Percentiles rank a stretch among this genome's conserved stretches.
These are phyloP conservation scores for Casuarius casuarius DNA, from an alignment of 2,113 vertebrate genomes.

Conservation along the genomic window DNA sequence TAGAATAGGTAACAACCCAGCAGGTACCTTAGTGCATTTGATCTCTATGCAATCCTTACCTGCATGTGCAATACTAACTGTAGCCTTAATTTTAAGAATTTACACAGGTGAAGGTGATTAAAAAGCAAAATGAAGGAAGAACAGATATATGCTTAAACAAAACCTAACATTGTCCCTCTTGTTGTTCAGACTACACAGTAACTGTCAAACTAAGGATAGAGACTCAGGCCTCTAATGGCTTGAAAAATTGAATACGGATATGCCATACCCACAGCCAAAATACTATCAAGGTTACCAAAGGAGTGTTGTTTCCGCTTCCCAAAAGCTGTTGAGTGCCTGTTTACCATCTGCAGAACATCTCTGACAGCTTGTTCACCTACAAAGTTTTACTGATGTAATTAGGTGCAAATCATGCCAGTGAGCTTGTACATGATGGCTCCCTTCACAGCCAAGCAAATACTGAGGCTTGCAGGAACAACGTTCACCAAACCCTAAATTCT, in stretches of 20 bases:
- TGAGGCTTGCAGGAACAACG: background rate
- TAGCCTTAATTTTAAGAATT: background rate
- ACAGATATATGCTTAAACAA: background rate
- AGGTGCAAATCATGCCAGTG: background rate
- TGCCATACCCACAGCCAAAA: background rate
- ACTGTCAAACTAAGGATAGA: background rate
- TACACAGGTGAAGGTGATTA: background rate
- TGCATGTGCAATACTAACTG: background rate
- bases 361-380: conserved; percentile 16
- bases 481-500: background rate
- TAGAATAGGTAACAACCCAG: background rate
- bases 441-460: background rate
- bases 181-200: background rate
- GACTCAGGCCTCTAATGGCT: background rate
- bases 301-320: background rate
- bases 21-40: too few species aligned
- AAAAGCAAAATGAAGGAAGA: background rate
- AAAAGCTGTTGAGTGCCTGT: background rate
- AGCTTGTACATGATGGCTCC: background rate
- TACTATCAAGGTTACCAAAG: background rate
- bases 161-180: background rate
- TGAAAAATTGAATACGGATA: background rate
- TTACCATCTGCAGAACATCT: conserved; percentile 13
- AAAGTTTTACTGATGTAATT: conserved; percentile 22
- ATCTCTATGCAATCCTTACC: background rate